phyloP scores from a whole-genome alignment of 1,140 invertebrate genomes.

The Zaprionus camerounensis region DNA sequence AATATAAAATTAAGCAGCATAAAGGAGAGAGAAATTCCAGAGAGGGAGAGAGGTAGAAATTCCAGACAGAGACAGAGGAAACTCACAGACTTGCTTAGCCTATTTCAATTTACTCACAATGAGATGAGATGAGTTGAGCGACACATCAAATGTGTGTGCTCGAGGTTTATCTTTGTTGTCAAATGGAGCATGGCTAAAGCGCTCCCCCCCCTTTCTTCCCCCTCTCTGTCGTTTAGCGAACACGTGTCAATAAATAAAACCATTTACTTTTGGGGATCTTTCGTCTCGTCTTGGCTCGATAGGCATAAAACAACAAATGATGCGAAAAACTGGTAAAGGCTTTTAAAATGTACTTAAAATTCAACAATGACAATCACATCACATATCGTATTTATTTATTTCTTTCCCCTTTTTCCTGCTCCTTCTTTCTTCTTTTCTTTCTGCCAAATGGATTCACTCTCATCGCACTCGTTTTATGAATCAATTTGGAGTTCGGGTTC shows the following conservation, averaged over 20 bases:
- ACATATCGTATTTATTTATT: slow-evolving; percentile 62
- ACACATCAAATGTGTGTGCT: background rate
- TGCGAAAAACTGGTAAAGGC: slow-evolving; percentile 78
- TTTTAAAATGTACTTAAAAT: slow-evolving; percentile 82
- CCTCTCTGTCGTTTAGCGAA: slow-evolving; percentile 41
- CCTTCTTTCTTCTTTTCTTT: background rate
- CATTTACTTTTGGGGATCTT: slow-evolving; percentile 63
- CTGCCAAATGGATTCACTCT: slow-evolving; percentile 36
- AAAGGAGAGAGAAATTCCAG: background rate
- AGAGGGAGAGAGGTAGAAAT: background rate
- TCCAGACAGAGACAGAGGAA: background rate
- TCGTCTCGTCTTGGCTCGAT: slow-evolving; percentile 10
- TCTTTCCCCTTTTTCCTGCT: slow-evolving; percentile 12
- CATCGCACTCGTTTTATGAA: slow-evolving; percentile 62
- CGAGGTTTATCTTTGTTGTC: slow-evolving; percentile 42
- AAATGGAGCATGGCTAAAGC: slow-evolving; percentile 72
- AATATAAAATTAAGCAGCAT: background rate
- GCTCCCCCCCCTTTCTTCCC: background rate
- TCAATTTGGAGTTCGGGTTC: slow-evolving; percentile 54
- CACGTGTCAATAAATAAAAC: slow-evolving; percentile 83
- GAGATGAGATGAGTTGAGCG: background rate
- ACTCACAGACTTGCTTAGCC: background rate
- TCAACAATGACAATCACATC: slow-evolving; percentile 69
- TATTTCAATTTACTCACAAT: background rate
- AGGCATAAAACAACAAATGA: slow-evolving; percentile 77